These are phyloP conservation scores for Lathronympha strigana DNA, from an alignment of 2,888 invertebrate genomes.

Conservation along the genomic window DNA sequence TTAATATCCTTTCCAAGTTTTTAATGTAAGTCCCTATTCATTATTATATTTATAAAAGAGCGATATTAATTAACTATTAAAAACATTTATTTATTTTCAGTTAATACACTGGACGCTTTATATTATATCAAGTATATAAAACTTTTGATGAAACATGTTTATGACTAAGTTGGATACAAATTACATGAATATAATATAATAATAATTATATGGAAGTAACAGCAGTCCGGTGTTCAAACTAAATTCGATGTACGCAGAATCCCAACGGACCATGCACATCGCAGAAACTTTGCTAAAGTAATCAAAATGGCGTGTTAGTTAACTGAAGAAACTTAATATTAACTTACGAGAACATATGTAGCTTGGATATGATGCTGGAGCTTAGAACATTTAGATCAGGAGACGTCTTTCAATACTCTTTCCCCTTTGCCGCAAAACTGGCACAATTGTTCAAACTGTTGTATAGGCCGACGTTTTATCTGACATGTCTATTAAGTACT, in stretches of 20 bases:
- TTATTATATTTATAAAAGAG: too few relatives aligned
- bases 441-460: too few relatives aligned
- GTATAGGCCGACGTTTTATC: too few relatives aligned
- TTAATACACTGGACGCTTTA: too few relatives aligned
- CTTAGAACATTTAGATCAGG: conserved; percentile 43
- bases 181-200: not conserved
- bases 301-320: conserved; percentile 41
- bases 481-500: too few relatives aligned
- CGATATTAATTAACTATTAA: too few relatives aligned
- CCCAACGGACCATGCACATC: conserved; percentile 30
- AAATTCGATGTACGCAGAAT: conserved; percentile 35
- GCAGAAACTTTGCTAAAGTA: conserved; percentile 39
- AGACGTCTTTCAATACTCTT: too few relatives aligned
- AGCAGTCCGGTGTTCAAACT: conserved; percentile 26
- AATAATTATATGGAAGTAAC: conserved; percentile 3
- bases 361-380: conserved; percentile 39
- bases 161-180: not conserved
- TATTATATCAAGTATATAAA: not conserved
- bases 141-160: not conserved
- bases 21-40: too few relatives aligned
- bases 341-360: conserved; percentile 35
- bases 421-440: too few relatives aligned
- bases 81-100: too few relatives aligned
- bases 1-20: too few relatives aligned
- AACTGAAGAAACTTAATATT: conserved; percentile 42